Conservation (phyloP, 2,113 vertebrate genomes). For the Ceratotherium simum region DNA sequence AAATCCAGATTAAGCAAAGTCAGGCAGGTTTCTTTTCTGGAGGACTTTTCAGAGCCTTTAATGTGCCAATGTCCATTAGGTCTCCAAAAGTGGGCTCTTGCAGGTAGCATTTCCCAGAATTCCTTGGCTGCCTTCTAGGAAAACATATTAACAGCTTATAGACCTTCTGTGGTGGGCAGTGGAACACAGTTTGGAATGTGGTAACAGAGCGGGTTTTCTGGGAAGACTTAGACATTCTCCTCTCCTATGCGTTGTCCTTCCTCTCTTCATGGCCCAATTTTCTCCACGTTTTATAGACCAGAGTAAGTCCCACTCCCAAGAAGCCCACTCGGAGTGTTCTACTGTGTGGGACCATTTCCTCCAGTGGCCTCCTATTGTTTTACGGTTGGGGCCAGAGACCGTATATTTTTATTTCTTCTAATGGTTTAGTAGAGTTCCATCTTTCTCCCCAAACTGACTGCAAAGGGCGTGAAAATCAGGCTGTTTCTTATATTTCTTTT, state of each 20-base stretch:
- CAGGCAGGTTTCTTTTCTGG: background rate
- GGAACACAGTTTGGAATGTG: background rate
- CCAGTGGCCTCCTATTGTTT: background rate
- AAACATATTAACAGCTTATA: background rate
- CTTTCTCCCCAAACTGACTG: background rate
- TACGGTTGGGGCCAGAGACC: background rate
- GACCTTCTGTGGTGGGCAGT: background rate
- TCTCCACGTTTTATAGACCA: no score
- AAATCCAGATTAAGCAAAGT: background rate
- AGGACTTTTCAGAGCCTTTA: background rate
- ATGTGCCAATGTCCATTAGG: background rate
- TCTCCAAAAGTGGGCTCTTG: background rate
- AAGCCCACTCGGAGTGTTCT: no score
- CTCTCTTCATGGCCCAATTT: background rate
- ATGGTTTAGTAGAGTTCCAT: background rate
- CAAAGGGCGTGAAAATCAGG: background rate
- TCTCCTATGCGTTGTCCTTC: background rate
- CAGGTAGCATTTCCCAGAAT: background rate
- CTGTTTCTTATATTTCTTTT: background rate
- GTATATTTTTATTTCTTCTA: background rate
- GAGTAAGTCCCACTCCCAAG: background rate
- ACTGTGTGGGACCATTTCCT: background rate
- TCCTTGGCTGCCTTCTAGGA: background rate
- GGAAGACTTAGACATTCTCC: background rate
- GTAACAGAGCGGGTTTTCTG: background rate